phyloP scores from a whole-genome alignment of 2,113 vertebrate genomes.

The Syrrhaptes paradoxus region DNA sequence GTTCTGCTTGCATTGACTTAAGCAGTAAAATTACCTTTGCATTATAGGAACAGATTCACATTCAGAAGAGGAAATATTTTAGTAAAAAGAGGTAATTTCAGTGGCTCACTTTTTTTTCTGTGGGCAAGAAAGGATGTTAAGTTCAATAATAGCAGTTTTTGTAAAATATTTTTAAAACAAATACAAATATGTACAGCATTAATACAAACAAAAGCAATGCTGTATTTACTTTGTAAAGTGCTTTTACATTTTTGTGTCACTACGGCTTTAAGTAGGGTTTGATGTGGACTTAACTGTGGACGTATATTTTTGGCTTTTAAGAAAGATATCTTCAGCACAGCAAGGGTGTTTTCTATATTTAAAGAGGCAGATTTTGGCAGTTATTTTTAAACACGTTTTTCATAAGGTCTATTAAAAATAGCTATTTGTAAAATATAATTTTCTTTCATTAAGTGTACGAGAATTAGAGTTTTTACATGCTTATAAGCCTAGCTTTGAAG shows the following conservation, averaged over 20 bases:
- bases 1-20: background rate
- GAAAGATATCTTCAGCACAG: conserved; percentile 43
- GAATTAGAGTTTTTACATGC: conserved; percentile 72
- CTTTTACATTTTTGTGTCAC: conserved; percentile 69
- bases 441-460: conserved; percentile 70
- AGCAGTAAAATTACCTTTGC: background rate
- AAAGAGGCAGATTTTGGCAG: conserved; percentile 69
- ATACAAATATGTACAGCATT: conserved; percentile 37
- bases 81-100: background rate
- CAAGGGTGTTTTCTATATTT: conserved; percentile 73
- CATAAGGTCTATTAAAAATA: conserved; percentile 61
- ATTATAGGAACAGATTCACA: background rate
- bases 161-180: conserved; percentile 69
- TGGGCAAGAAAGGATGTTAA: conserved; percentile 28
- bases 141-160: conserved; percentile 60
- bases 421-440: conserved; percentile 73
- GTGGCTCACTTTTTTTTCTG: conserved; percentile 42
- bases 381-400: conserved; percentile 77
- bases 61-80: background rate
- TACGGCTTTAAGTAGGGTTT: conserved; percentile 67
- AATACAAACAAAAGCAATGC: conserved; percentile 43
- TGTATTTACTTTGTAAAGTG: conserved; percentile 60
- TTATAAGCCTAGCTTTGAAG: conserved; percentile 73
- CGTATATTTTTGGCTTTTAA: conserved; percentile 61
- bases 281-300: conserved; percentile 25